A percentile compares a stretch with the other conserved stretches of the same genome.
Evolutionary conservation across 2,797 vertebrate genomes (phyloP).

Genomic region (Vultur gryphus): DNA sequence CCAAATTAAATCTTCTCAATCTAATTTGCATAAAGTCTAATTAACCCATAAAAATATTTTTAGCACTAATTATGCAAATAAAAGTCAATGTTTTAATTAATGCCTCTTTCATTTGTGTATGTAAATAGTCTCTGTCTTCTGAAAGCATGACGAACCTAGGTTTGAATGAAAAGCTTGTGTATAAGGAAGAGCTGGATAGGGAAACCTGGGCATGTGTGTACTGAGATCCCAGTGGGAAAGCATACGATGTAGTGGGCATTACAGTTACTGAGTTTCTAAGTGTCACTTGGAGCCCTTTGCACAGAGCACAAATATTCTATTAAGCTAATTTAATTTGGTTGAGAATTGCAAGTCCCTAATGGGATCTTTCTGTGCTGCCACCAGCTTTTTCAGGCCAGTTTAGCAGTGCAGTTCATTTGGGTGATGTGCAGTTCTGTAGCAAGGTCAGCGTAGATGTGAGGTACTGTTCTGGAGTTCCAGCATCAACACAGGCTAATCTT

Average conservation of each 20-base stretch:
- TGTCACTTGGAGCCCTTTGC: background rate
- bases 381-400: background rate
- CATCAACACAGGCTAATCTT: background rate
- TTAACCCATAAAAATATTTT: constrained; percentile 60
- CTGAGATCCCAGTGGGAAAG: background rate
- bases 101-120: background rate
- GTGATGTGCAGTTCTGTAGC: background rate
- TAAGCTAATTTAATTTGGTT: background rate
- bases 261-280: background rate
- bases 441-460: background rate
- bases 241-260: background rate
- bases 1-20: constrained; percentile 2
- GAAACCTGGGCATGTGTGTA: background rate
- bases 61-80: constrained; percentile 61
- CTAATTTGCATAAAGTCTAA: constrained; percentile 48
- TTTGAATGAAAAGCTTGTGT: background rate
- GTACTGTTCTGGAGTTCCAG: background rate
- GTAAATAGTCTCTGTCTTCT: constrained; percentile 2
- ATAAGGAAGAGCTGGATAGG: background rate
- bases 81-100: constrained; percentile 41
- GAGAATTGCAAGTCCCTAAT: background rate
- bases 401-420: background rate
- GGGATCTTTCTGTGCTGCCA: background rate
- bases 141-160: background rate
- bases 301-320: background rate